phyloP scores from a whole-genome alignment of 2,797 vertebrate species.

The Myiothlypis chrysogaster region DNA sequence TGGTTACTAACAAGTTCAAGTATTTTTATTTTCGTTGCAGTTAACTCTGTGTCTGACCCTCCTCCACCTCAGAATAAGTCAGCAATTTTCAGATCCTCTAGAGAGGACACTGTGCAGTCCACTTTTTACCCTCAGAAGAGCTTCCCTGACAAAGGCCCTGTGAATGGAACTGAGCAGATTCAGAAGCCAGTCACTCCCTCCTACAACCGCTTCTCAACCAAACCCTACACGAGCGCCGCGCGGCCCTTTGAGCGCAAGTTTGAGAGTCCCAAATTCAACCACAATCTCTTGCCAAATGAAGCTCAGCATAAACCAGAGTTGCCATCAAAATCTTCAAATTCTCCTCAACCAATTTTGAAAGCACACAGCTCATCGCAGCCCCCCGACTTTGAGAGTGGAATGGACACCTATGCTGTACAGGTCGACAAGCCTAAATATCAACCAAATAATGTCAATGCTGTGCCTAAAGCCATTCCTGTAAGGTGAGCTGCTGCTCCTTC shows the following conservation, averaged over 20 bases:
- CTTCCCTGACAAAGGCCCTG: conserved; percentile 86
- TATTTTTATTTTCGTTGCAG: conserved; percentile 71
- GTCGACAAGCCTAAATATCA: conserved; percentile 94
- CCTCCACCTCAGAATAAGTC: conserved; percentile 77
- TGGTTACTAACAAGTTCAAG: neutral
- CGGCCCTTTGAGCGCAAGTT: conserved; percentile 97
- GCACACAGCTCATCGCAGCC: conserved; percentile 85
- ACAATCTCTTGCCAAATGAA: conserved; percentile 96
- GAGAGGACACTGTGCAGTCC: conserved; percentile 85
- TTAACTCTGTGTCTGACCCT: conserved; percentile 82
- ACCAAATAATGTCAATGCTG: conserved; percentile 90
- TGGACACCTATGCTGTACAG: conserved; percentile 90
- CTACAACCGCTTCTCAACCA: conserved; percentile 92
- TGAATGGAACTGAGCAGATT: conserved; percentile 87
- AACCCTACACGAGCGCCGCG: conserved; percentile 92
- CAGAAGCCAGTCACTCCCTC: conserved; percentile 81
- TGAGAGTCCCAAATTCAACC: conserved; percentile 98
- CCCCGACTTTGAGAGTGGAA: conserved; percentile 86
- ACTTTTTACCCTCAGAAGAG: conserved; percentile 88
- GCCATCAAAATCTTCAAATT: conserved; percentile 77
- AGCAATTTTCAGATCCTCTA: conserved; percentile 79
- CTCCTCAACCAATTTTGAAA: conserved; percentile 79
- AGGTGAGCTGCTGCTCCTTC: conserved; percentile 77
- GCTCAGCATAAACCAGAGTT: conserved; percentile 78
- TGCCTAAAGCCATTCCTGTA: conserved; percentile 94